These are phyloP conservation scores for Prionailurus viverrinus DNA, from an alignment of 2,113 vertebrate species.

Conservation along the genomic window DNA sequence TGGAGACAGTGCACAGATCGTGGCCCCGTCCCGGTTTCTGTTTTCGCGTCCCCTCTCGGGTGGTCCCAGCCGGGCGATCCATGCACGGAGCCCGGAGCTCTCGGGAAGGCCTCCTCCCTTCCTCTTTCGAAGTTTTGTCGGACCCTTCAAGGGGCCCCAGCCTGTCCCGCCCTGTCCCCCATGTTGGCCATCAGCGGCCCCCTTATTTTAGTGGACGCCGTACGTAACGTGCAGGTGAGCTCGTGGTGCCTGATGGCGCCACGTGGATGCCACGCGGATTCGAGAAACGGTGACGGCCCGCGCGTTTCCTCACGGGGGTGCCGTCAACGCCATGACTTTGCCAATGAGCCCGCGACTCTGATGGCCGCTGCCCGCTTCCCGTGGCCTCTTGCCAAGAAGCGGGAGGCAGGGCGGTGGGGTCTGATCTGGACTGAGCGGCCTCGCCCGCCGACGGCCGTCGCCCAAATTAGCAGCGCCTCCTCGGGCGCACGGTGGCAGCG, in stretches of 20 bases:
- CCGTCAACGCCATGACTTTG: not conserved
- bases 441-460: not conserved
- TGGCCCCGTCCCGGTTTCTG: not conserved
- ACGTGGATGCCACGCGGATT: conserved; percentile 57
- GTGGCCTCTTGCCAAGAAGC: conserved; percentile 54
- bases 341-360: not conserved
- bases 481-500: not conserved
- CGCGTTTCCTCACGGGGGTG: conserved; percentile 49
- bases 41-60: rapidly evolving
- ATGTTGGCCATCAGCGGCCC: rapidly evolving
- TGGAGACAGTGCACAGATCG: not conserved
- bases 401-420: not conserved
- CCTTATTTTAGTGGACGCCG: conserved; percentile 10
- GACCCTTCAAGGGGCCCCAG: not conserved
- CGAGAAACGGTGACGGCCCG: not conserved
- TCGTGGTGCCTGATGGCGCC: conserved; percentile 59
- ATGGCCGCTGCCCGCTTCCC: not conserved
- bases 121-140: rapidly evolving
- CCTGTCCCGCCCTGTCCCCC: rapidly evolving
- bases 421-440: rapidly evolving
- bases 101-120: rapidly evolving
- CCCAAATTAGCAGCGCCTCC: conserved; percentile 6
- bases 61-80: rapidly evolving
- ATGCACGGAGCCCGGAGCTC: rapidly evolving
- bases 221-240: not conserved